A percentile compares a stretch with the other conserved stretches of the same genome.
Evolutionary conservation across 2,797 vertebrate species (phyloP).

Genomic region (Xyrichtys novacula): DNA sequence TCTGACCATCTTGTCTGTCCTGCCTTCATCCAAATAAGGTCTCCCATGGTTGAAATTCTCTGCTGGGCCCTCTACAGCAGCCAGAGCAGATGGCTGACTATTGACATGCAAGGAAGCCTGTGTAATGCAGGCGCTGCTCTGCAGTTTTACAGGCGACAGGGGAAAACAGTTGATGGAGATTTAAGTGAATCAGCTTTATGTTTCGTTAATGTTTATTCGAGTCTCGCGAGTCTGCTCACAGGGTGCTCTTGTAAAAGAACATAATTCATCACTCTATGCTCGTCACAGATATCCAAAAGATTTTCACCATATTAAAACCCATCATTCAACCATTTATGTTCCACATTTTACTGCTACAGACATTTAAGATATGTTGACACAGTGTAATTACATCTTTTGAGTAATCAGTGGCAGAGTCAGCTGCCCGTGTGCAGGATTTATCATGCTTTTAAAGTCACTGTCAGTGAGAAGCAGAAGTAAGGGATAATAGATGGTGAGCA

Average conservation of each 20-base stretch:
- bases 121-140: constrained; percentile 60
- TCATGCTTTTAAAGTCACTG: no score
- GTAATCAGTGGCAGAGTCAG: background rate
- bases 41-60: constrained; percentile 69
- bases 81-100: constrained; percentile 73
- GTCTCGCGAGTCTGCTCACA: constrained; percentile 35
- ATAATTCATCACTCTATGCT: background rate
- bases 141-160: constrained; percentile 54
- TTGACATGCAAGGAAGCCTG: constrained; percentile 72
- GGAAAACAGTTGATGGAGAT: constrained; percentile 68
- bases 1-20: constrained; percentile 54
- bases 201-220: constrained; percentile 65
- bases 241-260: constrained; percentile 36
- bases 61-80: constrained; percentile 54
- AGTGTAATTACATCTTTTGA: background rate
- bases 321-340: background rate
- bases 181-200: constrained; percentile 76
- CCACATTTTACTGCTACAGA: background rate
- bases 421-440: background rate
- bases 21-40: constrained; percentile 54
- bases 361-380: constrained; percentile 1
- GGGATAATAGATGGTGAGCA: no score
- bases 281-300: background rate
- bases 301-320: background rate
- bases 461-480: no score